phyloP scores from a whole-genome alignment of 2,888 invertebrate species.

The Dryomyza anilis region DNA sequence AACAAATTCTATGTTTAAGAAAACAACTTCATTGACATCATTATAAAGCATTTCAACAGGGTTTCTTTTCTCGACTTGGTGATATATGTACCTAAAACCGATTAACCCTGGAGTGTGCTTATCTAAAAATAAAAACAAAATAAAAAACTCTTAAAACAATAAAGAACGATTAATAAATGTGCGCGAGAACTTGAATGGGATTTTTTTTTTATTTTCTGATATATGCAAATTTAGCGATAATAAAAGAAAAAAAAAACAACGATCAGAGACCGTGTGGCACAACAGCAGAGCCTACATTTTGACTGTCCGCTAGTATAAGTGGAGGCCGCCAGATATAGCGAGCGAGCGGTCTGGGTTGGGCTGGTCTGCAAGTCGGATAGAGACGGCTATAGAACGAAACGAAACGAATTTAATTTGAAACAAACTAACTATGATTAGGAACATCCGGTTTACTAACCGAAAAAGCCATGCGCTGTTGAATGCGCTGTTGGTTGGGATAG shows the following conservation, averaged over 20 bases:
- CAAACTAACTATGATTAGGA: constrained; percentile 61
- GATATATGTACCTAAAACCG: too few species aligned
- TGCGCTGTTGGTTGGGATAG: constrained; percentile 15
- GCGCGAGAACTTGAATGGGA: constrained; percentile 8
- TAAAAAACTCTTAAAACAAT: constrained; percentile 1
- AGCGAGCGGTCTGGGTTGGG: not conserved
- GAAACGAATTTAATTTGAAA: constrained; percentile 58
- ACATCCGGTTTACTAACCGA: constrained; percentile 62
- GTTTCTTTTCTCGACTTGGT: too few species aligned
- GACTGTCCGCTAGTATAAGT: too few species aligned
- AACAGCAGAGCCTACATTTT: not conserved
- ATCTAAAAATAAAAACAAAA: not conserved
- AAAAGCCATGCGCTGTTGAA: constrained; percentile 43
- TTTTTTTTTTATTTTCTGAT: not conserved
- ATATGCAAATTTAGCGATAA: constrained; percentile 27
- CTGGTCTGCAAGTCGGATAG: constrained; percentile 9
- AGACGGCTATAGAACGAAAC: constrained; percentile 17
- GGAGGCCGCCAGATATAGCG: not conserved
- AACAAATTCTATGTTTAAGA: too few species aligned
- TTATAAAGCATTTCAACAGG: too few species aligned
- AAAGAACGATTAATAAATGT: constrained; percentile 23
- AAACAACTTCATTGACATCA: too few species aligned
- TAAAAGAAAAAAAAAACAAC: too few species aligned
- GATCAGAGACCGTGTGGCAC: too few species aligned
- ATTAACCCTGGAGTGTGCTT: not conserved